Percentiles rank a stretch among this genome's conserved stretches.
These are phyloP conservation scores for Heloderma charlesbogerti DNA, from an alignment of 2,113 vertebrate genomes.

Conservation along the genomic window DNA sequence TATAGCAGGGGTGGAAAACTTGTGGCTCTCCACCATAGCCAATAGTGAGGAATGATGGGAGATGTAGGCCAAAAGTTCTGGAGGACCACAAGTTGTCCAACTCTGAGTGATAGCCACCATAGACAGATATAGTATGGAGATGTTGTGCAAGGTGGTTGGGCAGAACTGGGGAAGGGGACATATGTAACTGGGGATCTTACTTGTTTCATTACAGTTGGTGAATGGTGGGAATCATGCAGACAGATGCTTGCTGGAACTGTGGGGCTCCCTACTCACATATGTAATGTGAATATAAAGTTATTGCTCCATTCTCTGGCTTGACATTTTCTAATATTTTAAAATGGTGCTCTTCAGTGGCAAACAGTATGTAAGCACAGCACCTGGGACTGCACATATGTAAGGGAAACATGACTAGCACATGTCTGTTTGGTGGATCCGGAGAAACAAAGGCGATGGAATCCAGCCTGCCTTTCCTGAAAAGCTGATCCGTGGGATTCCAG, in stretches of 20 bases:
- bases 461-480: neutral
- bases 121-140: neutral
- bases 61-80: no score
- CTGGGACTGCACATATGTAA: neutral
- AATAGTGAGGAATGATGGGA: no score
- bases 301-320: neutral
- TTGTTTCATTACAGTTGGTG: neutral
- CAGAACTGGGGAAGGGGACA: neutral
- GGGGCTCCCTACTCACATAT: neutral
- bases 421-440: neutral
- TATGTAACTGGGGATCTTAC: neutral
- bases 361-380: neutral
- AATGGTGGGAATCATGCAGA: neutral
- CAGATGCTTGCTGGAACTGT: neutral
- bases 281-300: no score
- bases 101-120: no score
- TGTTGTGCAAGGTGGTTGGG: neutral
- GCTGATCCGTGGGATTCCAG: neutral
- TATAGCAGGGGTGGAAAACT: no score
- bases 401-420: neutral
- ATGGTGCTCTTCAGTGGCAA: neutral
- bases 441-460: neutral
- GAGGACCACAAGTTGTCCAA: no score
- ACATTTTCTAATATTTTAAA: no score
- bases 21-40: no score